Base-by-base conservation (phyloP, 2,797 vertebrate species). In the Emys orbicularis region DNA sequence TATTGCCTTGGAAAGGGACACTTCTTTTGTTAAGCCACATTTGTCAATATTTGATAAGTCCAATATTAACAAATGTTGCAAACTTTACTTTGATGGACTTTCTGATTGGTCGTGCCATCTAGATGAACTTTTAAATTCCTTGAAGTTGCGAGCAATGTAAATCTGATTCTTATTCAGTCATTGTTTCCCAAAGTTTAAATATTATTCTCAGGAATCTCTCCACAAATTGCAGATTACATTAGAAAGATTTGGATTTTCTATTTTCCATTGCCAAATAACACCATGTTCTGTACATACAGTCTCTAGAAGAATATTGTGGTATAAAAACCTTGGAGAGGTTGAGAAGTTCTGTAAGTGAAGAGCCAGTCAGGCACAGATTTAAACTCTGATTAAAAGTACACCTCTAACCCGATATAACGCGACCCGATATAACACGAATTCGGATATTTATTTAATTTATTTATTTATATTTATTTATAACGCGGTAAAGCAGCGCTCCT, bases 161-260 rank as follows among this genome's bases (percentile, higher is more conserved):
- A 84, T 65, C 27, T 54, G 80, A 59, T 86, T 90, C 15, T 93
- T 1, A 5, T 47, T 81, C 37, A 79, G 86, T 86, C 74, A 27
- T 56, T 83, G 34, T 23, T 49, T 96, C 81, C 12, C 5, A 21
- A 44, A 50, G 47, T 72, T 97, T 93, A 93, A 90, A 74, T 79
- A 87, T 25, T 79, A 79, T 31, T 76, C 84, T 85, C 65, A 59
- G 41, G 57, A 91, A 83, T 88, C 74, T 94, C 89, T 92, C 89
- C 50, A 74, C 53, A 79, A 94, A 44, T 91, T 44, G 79, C 12
- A 9, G 79, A 93, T 89, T 79, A 37, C 87, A 85, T 85, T 65
- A 68, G 57, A 95, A 95, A 94, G 41, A 83, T 83, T 56, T 65
- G 65, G 34, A 56, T 93, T 97, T 95, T 93, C 49, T 79, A 57